These are phyloP conservation scores for Orcinus orca DNA, from an alignment of 2,113 vertebrate species.

Conservation along the genomic window DNA sequence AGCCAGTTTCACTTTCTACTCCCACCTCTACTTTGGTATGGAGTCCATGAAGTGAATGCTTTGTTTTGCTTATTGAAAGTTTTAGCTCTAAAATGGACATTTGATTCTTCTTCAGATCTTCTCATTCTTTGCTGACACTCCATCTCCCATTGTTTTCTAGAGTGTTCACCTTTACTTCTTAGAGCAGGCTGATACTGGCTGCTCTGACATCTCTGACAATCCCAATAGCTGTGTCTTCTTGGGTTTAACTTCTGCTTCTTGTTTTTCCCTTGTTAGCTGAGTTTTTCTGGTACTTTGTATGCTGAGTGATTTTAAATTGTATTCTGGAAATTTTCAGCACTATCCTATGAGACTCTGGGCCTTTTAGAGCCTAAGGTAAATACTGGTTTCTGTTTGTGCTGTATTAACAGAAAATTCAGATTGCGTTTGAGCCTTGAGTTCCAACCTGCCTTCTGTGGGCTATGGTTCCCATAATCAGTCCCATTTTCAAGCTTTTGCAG, in stretches of 20 bases:
- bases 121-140: fast-evolving
- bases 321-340: too few species aligned
- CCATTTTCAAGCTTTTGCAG: neutral
- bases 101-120: fast-evolving
- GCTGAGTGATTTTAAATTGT: too few species aligned
- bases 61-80: neutral
- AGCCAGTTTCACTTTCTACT: neutral
- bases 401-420: fast-evolving
- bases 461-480: too few species aligned
- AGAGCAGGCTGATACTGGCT: fast-evolving
- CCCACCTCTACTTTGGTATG: too few species aligned
- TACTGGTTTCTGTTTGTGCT: neutral
- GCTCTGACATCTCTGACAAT: fast-evolving
- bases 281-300: fast-evolving
- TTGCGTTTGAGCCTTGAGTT: too few species aligned
- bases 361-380: neutral
- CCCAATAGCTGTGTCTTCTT: fast-evolving
- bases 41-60: fast-evolving
- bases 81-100: neutral
- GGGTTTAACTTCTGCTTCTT: too few species aligned
- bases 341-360: neutral
- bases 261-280: too few species aligned
- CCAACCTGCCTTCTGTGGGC: neutral
- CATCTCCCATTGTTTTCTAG: fast-evolving
- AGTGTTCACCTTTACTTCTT: neutral